Percentiles rank a stretch among this genome's conserved stretches.
phyloP scores from a whole-genome alignment of 1,140 invertebrate genomes.

The Spodoptera litura region DNA sequence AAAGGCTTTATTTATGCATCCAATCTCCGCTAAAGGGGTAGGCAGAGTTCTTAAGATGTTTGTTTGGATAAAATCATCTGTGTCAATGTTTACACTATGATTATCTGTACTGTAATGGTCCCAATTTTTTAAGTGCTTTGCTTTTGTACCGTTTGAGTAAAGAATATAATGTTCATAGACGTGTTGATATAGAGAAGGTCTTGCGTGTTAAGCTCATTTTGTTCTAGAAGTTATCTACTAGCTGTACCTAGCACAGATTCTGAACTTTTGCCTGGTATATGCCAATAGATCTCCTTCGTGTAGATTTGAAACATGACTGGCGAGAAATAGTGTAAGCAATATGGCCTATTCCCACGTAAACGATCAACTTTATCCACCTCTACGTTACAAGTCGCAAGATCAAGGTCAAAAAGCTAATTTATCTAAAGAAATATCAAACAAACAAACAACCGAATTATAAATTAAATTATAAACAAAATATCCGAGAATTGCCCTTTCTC shows the following conservation, averaged over 20 bases:
- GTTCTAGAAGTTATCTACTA: not conserved
- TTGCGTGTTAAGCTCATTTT: not conserved
- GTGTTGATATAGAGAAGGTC: no score
- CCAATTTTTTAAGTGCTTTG: no score
- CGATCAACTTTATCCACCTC: no score
- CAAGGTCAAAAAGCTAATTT: not conserved
- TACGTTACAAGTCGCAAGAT: not conserved
- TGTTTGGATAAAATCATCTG: not conserved
- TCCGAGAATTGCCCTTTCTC: slow-evolving; percentile 12
- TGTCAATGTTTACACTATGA: not conserved
- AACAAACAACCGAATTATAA: not conserved
- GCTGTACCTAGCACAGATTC: not conserved
- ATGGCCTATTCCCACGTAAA: no score
- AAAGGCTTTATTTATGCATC: not conserved
- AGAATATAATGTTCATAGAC: no score
- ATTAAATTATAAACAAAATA: slow-evolving; percentile 2
- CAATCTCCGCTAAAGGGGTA: slow-evolving; percentile 7
- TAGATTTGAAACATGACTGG: no score
- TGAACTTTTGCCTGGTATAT: not conserved
- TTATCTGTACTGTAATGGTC: no score
- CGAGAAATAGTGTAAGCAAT: no score
- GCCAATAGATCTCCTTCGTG: no score
- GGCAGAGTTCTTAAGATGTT: not conserved
- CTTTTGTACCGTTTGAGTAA: no score
- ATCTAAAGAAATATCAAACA: not conserved